Evolutionary conservation across 2,888 invertebrate species (phyloP), one percentile per base, ranked within the genome.

Genomic region (Schizaphis graminum): DNA sequence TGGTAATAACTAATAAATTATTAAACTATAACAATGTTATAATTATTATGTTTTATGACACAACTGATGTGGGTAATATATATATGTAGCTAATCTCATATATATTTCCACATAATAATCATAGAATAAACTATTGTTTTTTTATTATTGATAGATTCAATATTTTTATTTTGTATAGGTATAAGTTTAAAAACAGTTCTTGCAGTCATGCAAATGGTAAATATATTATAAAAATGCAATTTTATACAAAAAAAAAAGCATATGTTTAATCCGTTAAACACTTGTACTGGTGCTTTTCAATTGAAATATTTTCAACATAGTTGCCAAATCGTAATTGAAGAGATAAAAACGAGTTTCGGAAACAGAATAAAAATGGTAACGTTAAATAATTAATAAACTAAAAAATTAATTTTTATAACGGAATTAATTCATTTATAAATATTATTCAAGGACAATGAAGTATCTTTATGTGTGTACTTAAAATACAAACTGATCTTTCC

Each of bases 371-470:
- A 92, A 92, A 86, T 86, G 61, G 47, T 86, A 47, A 85, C 41
- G 35, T 53, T 91, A 35, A 77, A 49, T 91, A 77, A 49, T 91
- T n/a, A 47, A 86, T 57, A 86, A 44, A 56, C 56, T 44, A 86
- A 91, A 86, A 91, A 91, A 53, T 47, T 49, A 47, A 77, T 90
- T 47, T 44, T 90, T 90, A 67, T 91, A 91, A 91, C 84, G 84
- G 56, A 85, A 92, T 92, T 86, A 91, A 86, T 92, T 86, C n/a
- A 86, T 91, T 92, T 86, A 86, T 86, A 92, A 92, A 61, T 92
- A 86, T 85, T 91, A 91, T 91, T 77, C 56, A 91, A 91, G 91
- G 84, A 91, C 91, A 49, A 35, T 35, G 67, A 67, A 90, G 57
- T 91, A 85, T 44, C 57, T 57, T n/a, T n/a, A n/a, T n/a, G 57